Evolutionary conservation across 2,797 vertebrate species (phyloP).

Genomic region (Zenarchopterus dispar): DNA sequence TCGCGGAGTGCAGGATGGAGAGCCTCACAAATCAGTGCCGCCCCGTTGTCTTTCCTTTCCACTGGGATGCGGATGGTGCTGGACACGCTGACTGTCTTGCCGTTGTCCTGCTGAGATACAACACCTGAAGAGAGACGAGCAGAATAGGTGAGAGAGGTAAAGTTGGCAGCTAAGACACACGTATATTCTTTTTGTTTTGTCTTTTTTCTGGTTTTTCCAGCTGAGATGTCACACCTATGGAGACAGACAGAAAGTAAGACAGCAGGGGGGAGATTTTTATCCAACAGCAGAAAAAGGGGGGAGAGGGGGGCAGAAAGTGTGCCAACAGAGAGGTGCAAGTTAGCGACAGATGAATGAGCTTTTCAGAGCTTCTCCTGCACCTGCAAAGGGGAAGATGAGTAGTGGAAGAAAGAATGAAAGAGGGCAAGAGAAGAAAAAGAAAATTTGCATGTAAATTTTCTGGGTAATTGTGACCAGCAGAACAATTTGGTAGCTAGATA

Average conservation of each 20-base stretch:
- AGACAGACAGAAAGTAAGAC: background rate
- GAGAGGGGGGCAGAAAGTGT: constrained; percentile 18
- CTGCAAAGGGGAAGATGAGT: constrained; percentile 39
- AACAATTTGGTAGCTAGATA: constrained; percentile 67
- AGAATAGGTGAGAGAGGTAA: constrained; percentile 14
- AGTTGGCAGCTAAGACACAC: constrained; percentile 34
- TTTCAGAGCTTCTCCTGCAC: constrained; percentile 39
- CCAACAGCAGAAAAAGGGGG: constrained; percentile 22
- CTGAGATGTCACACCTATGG: constrained; percentile 32
- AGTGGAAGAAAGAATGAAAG: constrained; percentile 29
- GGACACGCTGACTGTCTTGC: constrained; percentile 88
- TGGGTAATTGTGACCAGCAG: constrained; percentile 64
- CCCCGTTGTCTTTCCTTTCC: constrained; percentile 89
- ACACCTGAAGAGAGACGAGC: constrained; percentile 76
- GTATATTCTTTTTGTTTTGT: constrained; percentile 3
- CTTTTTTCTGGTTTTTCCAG: constrained; percentile 8
- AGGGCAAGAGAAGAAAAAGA: constrained; percentile 30
- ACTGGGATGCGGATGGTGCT: constrained; percentile 87
- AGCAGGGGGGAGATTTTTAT: constrained; percentile 9
- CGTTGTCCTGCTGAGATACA: constrained; percentile 88
- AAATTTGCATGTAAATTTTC: constrained; percentile 72
- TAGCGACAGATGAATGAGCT: constrained; percentile 47
- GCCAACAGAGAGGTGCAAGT: constrained; percentile 34
- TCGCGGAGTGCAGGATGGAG: constrained; percentile 83
- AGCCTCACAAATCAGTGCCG: constrained; percentile 88